Conservation (phyloP, 2,888 invertebrate species). For the Agrotis ipsilon region DNA sequence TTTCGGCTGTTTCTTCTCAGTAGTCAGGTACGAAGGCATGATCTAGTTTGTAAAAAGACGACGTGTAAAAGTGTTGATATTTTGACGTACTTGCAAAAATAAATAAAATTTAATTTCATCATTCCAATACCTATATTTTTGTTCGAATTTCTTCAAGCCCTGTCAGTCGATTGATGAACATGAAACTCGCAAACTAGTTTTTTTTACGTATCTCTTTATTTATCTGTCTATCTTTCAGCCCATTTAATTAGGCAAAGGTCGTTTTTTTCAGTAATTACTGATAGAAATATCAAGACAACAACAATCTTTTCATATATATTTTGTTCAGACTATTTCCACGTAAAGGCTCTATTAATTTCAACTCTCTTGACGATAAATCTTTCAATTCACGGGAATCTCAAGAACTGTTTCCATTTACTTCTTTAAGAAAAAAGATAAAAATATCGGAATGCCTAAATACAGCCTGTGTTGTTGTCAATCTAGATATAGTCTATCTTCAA, state of each 20-base stretch:
- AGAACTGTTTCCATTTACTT: constrained; percentile 9
- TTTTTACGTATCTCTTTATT: neutral
- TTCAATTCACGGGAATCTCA: neutral
- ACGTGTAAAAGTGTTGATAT: no score
- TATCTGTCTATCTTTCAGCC: neutral
- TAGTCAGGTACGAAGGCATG: no score
- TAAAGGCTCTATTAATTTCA: neutral
- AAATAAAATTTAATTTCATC: no score
- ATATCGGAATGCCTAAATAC: neutral
- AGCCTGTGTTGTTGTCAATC: constrained; percentile 5
- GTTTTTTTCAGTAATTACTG: neutral
- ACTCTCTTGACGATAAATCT: neutral
- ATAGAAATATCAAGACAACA: neutral
- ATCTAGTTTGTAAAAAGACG: no score
- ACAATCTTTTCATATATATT: neutral
- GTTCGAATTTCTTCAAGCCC: no score
- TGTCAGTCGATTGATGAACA: no score
- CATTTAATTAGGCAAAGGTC: neutral
- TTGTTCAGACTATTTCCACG: neutral
- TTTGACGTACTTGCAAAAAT: no score
- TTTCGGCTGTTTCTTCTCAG: no score
- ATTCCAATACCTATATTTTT: no score
- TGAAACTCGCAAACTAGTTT: no score
- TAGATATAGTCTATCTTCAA: constrained; percentile 8
- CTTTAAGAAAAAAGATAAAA: constrained; percentile 19